phyloP scores from a whole-genome alignment of 1,140 invertebrate genomes.

The Bombus turneri region DNA sequence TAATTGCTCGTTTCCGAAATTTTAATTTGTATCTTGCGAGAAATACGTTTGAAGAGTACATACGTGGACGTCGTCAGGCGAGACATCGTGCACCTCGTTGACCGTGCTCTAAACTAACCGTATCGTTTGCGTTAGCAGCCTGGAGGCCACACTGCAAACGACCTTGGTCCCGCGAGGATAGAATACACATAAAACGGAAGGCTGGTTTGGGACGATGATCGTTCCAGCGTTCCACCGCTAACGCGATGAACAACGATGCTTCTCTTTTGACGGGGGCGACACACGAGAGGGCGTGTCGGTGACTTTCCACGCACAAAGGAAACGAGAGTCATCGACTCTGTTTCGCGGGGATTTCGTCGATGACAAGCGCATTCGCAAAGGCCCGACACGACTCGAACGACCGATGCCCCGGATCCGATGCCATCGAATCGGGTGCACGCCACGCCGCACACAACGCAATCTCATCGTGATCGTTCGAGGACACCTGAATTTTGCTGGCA shows the following conservation, averaged over 20 bases:
- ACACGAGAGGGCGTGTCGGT: conserved; percentile 11
- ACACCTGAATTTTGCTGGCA: conserved; percentile 28
- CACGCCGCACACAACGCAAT: neutral
- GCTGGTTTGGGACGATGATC: neutral
- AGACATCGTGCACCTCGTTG: neutral
- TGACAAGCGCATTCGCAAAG: conserved; percentile 12
- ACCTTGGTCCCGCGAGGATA: conserved; percentile 16
- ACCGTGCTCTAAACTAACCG: neutral
- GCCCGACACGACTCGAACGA: neutral
- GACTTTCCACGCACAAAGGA: conserved; percentile 51
- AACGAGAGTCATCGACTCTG: conserved; percentile 46
- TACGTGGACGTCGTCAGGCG: neutral
- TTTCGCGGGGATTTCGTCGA: conserved; percentile 36
- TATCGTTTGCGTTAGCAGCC: conserved; percentile 4
- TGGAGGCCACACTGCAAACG: conserved; percentile 7
- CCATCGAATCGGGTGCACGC: conserved; percentile 8
- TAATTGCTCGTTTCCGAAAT: neutral
- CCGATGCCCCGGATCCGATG: neutral
- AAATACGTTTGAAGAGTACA: neutral
- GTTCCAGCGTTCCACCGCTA: neutral
- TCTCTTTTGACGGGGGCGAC: conserved; percentile 9
- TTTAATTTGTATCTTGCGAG: neutral
- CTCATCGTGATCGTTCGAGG: conserved; percentile 30
- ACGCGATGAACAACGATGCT: neutral
- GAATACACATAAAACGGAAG: conserved; percentile 7